These are phyloP conservation scores for Melipona bicolor DNA, from an alignment of 2,888 invertebrate genomes.

Conservation along the genomic window DNA sequence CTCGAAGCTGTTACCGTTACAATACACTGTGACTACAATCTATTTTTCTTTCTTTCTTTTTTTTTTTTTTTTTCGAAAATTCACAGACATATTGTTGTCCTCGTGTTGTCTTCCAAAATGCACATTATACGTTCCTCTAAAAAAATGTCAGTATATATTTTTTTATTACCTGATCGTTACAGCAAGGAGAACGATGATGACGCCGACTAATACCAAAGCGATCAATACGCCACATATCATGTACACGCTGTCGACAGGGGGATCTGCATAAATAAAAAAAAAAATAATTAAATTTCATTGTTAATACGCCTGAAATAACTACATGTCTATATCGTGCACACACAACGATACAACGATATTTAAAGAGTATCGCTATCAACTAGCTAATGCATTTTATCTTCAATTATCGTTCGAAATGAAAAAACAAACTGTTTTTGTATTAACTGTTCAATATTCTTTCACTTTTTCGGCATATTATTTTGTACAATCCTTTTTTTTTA, in stretches of 20 bases:
- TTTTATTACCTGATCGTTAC: constrained; percentile 91
- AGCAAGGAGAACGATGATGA: constrained; percentile 92
- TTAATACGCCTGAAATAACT: neutral
- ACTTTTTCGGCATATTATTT: neutral
- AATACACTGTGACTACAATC: neutral
- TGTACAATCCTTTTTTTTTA: neutral
- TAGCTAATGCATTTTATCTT: neutral
- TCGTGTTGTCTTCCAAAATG: neutral
- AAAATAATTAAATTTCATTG: neutral
- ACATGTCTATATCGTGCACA: too few relatives aligned
- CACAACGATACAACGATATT: neutral
- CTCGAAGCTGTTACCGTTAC: constrained; percentile 24
- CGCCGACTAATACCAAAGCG: constrained; percentile 92
- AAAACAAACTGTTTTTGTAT: neutral
- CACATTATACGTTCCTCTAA: neutral
- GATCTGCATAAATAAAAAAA: constrained; percentile 87
- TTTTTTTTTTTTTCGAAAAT: neutral
- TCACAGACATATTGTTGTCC: too few relatives aligned
- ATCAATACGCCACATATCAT: constrained; percentile 94
- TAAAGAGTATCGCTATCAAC: neutral
- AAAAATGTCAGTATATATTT: neutral
- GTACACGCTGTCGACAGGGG: constrained; percentile 92
- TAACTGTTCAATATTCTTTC: neutral
- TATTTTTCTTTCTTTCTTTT: neutral
- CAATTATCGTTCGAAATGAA: neutral